These are phyloP conservation scores for Bothrops alternatus DNA, from an alignment of 2,797 vertebrate species.

Conservation along the genomic window DNA sequence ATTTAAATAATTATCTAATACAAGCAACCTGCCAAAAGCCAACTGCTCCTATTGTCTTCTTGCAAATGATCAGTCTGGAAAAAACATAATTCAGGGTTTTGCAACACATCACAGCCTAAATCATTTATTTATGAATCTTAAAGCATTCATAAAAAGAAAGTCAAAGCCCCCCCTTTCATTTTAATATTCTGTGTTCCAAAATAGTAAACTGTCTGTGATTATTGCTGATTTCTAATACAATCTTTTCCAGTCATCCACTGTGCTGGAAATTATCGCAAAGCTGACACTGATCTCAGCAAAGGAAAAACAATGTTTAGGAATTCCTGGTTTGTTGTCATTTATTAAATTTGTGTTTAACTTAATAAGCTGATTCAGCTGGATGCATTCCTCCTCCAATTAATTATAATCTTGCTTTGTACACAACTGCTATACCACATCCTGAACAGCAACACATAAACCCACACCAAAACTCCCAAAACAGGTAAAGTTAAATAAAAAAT, in stretches of 20 bases:
- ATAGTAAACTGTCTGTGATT: constrained; percentile 29
- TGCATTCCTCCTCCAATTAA: not conserved
- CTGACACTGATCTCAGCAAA: constrained; percentile 36
- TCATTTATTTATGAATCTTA: constrained; percentile 40
- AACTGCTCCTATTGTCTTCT: constrained; percentile 16
- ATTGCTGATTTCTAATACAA: constrained; percentile 35
- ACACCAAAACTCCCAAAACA: not conserved
- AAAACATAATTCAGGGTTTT: constrained; percentile 51
- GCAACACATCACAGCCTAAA: constrained; percentile 48
- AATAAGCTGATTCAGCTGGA: constrained; percentile 10
- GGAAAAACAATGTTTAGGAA: constrained; percentile 27
- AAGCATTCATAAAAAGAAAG: constrained; percentile 13
- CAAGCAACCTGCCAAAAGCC: constrained; percentile 49
- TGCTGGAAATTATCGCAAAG: constrained; percentile 26
- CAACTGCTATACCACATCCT: not conserved
- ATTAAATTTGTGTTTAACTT: constrained; percentile 2
- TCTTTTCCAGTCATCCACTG: constrained; percentile 26
- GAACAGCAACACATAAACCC: not conserved
- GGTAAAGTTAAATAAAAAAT: constrained; percentile 21
- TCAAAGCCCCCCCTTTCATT: not conserved
- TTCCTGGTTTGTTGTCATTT: not conserved
- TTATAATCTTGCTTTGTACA: constrained; percentile 8
- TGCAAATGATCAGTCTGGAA: constrained; percentile 30
- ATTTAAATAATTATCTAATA: constrained; percentile 38
- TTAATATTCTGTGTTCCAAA: constrained; percentile 25